Percentiles rank a stretch among this genome's conserved stretches.
phyloP scores from a whole-genome alignment of 1,140 invertebrate species.

The Rhizoglyphus robini region DNA sequence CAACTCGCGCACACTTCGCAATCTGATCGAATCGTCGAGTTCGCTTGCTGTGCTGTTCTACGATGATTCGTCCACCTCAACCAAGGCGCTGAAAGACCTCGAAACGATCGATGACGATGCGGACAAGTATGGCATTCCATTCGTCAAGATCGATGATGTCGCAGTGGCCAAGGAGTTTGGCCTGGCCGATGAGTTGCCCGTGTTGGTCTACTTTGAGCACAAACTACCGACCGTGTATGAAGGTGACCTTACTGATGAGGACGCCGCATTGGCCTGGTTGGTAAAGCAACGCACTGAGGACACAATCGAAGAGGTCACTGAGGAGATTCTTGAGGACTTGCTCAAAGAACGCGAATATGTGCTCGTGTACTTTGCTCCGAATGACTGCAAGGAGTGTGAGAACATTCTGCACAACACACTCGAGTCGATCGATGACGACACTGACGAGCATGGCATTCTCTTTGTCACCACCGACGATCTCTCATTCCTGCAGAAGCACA shows the following conservation, averaged over 20 bases:
- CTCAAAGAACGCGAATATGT: conserved; percentile 29
- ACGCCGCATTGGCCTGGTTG: conserved; percentile 76
- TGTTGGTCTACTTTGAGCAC: conserved; percentile 31
- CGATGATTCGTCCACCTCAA: conserved; percentile 30
- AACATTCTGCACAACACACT: conserved; percentile 42
- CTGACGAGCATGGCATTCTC: conserved; percentile 80
- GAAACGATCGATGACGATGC: conserved; percentile 34
- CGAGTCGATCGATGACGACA: conserved; percentile 78
- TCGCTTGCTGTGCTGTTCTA: conserved; percentile 65
- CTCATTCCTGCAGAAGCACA: conserved; percentile 58
- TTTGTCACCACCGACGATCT: conserved; percentile 44
- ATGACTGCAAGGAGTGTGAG: conserved; percentile 28
- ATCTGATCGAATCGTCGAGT: conserved; percentile 75
- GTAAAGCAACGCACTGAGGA: conserved; percentile 75
- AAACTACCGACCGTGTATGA: conserved; percentile 28
- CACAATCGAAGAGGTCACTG: conserved; percentile 71
- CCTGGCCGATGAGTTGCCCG: conserved; percentile 28
- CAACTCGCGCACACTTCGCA: conserved; percentile 73
- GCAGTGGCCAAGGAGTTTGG: conserved; percentile 29
- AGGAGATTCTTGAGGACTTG: conserved; percentile 30
- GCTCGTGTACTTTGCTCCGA: conserved; percentile 30
- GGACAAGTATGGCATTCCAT: conserved; percentile 29
- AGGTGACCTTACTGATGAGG: conserved; percentile 71
- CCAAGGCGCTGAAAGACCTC: conserved; percentile 30
- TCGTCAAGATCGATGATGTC: conserved; percentile 32